Base-by-base conservation (phyloP, 1,140 invertebrate genomes). In the Delia radicum region DNA sequence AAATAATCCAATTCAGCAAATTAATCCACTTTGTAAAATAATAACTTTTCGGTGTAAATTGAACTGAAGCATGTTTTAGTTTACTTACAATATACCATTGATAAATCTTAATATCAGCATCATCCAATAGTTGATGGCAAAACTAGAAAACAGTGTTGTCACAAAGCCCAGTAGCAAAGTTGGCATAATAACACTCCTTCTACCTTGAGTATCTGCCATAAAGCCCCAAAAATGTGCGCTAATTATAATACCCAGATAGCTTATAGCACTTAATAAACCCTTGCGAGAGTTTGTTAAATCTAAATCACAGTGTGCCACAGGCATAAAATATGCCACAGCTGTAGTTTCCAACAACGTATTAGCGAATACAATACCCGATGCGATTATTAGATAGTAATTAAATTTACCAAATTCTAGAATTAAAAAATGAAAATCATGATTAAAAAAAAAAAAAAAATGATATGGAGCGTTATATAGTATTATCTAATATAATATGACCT, bases 161-260 rank as follows among this genome's bases (percentile, higher is more conserved):
- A 77, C 21, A 76, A 79, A 80, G 10, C 75, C 78, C 0, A 73
- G 33, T 37, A 80, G 21, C 15, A 79, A 72, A 12, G 78, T 78
- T 2, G 77, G 76, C 7, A 92, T 85, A 76, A 95, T 88, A 10
- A 94, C 87, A 5, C 89, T 88, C 55, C 89, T 88, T 1, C 94
- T 88, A 0, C 94, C 94, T 2, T 89, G 87, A 0, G 91, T 90
- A 82, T 96, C 94, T 0, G 92, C 92, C 18, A 95, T 78, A 77
- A 91, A 93, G 42, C 94, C 94, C 93, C 94, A 95, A 55, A 94
- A 82, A 80, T 89, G 88, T 2, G 88, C 88, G 2, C 85, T 88
- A 10, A 88, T 78, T 72, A 89, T 89, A 63, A 89, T 88, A 91
- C 92, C 91, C 76, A 89, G 74, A 75, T 76, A 80, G 12, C 76